Percentiles rank a stretch among this genome's conserved stretches.
These are phyloP conservation scores for Karalla daura DNA, from an alignment of 2,797 vertebrate genomes.

Conservation along the genomic window DNA sequence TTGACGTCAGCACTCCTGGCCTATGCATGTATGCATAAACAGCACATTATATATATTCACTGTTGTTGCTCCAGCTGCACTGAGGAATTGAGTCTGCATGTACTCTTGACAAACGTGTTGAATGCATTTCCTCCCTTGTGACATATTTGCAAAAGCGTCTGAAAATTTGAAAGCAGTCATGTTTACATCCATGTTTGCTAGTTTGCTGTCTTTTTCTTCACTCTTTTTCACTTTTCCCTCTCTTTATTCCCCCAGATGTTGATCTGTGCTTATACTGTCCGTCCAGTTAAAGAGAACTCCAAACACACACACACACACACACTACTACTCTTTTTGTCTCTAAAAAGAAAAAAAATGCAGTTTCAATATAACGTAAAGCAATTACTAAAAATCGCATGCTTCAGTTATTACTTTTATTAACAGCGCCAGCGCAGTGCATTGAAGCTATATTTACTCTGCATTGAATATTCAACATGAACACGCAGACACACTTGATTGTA, in stretches of 20 bases:
- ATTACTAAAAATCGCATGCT: conserved; percentile 16
- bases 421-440: conserved; percentile 25
- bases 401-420: conserved; percentile 32
- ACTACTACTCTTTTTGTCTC: not conserved
- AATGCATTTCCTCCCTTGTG: not conserved
- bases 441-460: conserved; percentile 64
- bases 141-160: conserved; percentile 8
- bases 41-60: too few relatives aligned
- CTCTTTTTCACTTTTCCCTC: not conserved
- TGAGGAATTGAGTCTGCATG: too few relatives aligned
- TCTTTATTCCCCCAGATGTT: not conserved
- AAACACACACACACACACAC: not conserved
- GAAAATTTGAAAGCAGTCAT: not conserved
- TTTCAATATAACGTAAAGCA: conserved; percentile 28
- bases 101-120: not conserved
- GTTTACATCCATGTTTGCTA: not conserved
- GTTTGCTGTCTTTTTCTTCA: not conserved
- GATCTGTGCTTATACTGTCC: not conserved
- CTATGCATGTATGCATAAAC: too few relatives aligned
- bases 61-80: not conserved
- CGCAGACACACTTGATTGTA: conserved; percentile 62
- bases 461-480: conserved; percentile 60
- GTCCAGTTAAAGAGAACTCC: too few relatives aligned
- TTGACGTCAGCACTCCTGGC: too few relatives aligned
- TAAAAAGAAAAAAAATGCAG: conserved; percentile 26